Percentiles rank a stretch among this genome's conserved stretches.
Evolutionary conservation across 2,888 invertebrate genomes (phyloP).

Genomic region (Megalurothrips usitatus): DNA sequence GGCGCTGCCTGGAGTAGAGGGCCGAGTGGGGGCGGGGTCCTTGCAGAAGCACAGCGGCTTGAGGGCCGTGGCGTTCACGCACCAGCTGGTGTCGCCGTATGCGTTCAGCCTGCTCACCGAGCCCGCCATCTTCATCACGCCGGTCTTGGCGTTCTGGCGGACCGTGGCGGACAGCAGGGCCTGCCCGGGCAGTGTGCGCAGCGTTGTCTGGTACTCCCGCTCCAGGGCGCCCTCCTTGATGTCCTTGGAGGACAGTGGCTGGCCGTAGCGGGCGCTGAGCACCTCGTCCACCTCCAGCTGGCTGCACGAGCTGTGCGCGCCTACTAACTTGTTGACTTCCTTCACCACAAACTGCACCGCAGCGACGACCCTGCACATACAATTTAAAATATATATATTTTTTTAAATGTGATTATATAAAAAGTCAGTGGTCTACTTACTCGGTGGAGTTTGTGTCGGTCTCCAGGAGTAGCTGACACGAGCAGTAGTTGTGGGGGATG

Average conservation of each 20-base stretch:
- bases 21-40: not conserved
- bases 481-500: constrained; percentile 83
- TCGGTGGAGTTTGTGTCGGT: constrained; percentile 48
- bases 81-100: constrained; percentile 74
- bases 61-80: constrained; percentile 48
- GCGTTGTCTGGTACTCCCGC: constrained; percentile 47
- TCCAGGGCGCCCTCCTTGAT: not conserved
- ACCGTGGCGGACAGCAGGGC: constrained; percentile 79
- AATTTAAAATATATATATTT: no score
- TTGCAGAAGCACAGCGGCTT: not conserved
- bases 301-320: constrained; percentile 60
- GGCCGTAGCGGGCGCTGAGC: constrained; percentile 61
- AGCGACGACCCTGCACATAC: constrained; percentile 48
- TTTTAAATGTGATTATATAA: no score
- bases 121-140: constrained; percentile 56
- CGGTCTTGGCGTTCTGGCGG: constrained; percentile 44
- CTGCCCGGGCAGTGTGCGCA: constrained; percentile 61
- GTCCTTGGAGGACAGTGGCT: constrained; percentile 25
- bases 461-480: constrained; percentile 66
- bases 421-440: not conserved
- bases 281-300: constrained; percentile 58
- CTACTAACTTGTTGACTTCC: constrained; percentile 61
- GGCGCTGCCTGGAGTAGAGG: not conserved
- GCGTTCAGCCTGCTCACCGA: constrained; percentile 72
- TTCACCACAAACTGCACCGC: constrained; percentile 59